phyloP scores from a whole-genome alignment of 2,888 invertebrate species.

The Eupithecia insigniata region DNA sequence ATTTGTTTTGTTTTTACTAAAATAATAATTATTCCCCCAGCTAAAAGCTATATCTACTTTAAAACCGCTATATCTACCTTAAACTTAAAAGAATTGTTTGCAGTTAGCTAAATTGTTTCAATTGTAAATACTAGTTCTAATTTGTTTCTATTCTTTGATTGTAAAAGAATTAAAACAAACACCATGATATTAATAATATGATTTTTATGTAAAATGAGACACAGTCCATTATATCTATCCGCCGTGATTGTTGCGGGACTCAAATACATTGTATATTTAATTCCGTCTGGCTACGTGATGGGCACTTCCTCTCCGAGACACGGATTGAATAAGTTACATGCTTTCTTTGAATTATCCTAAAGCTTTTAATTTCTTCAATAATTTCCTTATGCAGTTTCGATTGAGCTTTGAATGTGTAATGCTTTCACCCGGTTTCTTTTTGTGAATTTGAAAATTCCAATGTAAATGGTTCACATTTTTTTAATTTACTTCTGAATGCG shows the following conservation, averaged over 20 bases:
- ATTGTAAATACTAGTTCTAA: too few species aligned
- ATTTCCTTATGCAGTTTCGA: constrained; percentile 31
- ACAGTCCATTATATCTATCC: not conserved
- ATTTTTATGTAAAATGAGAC: not conserved
- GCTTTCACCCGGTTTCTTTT: not conserved
- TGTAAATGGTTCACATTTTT: too few species aligned
- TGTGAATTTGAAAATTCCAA: too few species aligned
- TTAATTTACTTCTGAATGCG: not conserved
- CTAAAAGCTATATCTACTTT: not conserved
- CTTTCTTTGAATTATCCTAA: constrained; percentile 50
- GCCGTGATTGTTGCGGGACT: constrained; percentile 50
- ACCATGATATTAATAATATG: not conserved
- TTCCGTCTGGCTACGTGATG: constrained; percentile 78
- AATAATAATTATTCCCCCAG: not conserved
- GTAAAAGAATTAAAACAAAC: not conserved
- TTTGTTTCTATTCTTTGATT: not conserved
- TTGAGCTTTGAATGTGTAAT: not conserved
- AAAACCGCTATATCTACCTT: too few species aligned
- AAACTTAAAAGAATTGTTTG: too few species aligned
- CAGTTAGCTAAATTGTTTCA: too few species aligned
- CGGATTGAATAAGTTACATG: constrained; percentile 69
- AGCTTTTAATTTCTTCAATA: constrained; percentile 29
- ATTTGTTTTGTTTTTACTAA: not conserved
- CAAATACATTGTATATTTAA: constrained; percentile 77
- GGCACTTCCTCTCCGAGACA: constrained; percentile 73